These are phyloP conservation scores for Acrossocheilus fasciatus DNA, from an alignment of 2,797 vertebrate species.

Conservation along the genomic window DNA sequence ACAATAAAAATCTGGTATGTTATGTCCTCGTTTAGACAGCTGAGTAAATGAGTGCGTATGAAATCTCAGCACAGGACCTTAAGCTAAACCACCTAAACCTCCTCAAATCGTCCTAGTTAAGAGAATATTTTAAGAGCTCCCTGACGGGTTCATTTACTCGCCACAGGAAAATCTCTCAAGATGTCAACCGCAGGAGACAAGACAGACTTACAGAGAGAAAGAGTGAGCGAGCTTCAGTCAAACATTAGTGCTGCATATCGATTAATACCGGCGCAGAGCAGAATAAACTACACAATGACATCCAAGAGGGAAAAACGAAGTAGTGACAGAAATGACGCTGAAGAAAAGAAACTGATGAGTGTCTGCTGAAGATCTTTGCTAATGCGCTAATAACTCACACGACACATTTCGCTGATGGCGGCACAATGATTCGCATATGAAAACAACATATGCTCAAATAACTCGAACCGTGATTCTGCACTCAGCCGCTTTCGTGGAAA, in stretches of 20 bases:
- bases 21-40: neutral
- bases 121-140: conserved; percentile 28
- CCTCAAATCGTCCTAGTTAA: conserved; percentile 6
- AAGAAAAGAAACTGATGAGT: neutral
- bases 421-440: neutral
- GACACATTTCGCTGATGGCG: neutral
- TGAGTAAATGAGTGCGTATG: neutral
- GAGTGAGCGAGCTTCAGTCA: neutral
- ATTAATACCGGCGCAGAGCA: neutral
- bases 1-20: neutral
- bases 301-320: neutral
- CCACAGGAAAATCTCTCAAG: neutral
- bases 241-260: neutral
- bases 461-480: neutral
- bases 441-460: conserved; percentile 23
- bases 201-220: neutral
- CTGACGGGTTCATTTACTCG: neutral
- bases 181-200: neutral
- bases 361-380: neutral
- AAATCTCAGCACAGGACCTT: conserved; percentile 1
- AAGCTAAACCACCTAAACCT: conserved; percentile 4
- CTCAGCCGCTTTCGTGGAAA: neutral
- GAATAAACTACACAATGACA: neutral
- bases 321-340: neutral
- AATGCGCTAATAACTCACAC: conserved; percentile 30